These are phyloP conservation scores for Noctuana brunneofusca DNA, from an alignment of 2,888 invertebrate species.

Conservation along the genomic window DNA sequence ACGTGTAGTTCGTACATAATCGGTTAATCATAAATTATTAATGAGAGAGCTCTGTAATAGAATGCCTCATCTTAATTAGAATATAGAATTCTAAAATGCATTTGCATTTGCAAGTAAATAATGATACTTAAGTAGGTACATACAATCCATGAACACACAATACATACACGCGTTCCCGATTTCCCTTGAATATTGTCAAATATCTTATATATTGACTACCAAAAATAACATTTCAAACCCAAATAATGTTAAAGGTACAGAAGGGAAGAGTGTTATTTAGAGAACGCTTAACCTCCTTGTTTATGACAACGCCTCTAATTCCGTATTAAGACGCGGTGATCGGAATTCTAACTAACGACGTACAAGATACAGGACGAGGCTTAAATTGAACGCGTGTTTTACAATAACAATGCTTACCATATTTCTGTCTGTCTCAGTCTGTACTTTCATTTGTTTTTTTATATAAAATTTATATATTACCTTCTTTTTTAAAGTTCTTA, in stretches of 20 bases:
- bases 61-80: no score
- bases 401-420: slow-evolving; percentile 4
- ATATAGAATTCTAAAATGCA: no score
- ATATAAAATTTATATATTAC: no score
- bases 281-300: slow-evolving; percentile 67
- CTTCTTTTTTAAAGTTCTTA: no score
- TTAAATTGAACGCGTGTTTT: slow-evolving; percentile 19
- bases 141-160: no score
- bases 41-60: no score
- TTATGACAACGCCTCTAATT: slow-evolving; percentile 62
- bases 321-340: slow-evolving; percentile 49
- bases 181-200: slow-evolving; percentile 45
- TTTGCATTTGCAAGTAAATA: background rate
- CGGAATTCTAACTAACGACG: slow-evolving; percentile 40
- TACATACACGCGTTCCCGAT: slow-evolving; percentile 36
- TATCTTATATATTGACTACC: slow-evolving; percentile 45
- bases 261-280: slow-evolving; percentile 58
- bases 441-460: background rate
- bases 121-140: no score
- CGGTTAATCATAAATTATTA: no score
- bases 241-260: slow-evolving; percentile 50
- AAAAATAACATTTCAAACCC: slow-evolving; percentile 49
- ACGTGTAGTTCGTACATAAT: no score
- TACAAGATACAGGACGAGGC: slow-evolving; percentile 19
- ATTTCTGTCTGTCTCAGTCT: background rate